phyloP scores from a whole-genome alignment of 1,140 invertebrate genomes.

The Bombus superbus region DNA sequence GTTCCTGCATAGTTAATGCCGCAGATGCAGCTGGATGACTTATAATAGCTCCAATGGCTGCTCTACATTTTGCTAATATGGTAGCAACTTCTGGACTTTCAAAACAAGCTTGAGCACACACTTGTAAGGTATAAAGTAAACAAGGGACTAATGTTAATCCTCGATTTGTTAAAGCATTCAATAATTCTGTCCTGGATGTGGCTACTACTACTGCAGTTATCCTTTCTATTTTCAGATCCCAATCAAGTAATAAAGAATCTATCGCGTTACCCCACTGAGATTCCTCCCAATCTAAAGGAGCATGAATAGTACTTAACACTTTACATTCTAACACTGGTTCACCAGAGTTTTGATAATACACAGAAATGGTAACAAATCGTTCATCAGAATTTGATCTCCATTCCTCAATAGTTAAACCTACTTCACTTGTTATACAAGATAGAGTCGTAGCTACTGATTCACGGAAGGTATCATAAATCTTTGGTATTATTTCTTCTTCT shows the following conservation, averaged over 20 bases:
- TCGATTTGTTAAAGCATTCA: conserved; percentile 74
- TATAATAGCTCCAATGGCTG: conserved; percentile 79
- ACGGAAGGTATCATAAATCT: conserved; percentile 80
- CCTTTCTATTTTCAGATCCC: conserved; percentile 78
- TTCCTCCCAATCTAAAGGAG: conserved; percentile 76
- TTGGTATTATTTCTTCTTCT: conserved; percentile 83
- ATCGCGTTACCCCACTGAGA: conserved; percentile 78
- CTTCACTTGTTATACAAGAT: conserved; percentile 71
- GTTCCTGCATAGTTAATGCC: conserved; percentile 80
- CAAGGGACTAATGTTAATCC: conserved; percentile 81
- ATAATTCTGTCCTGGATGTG: conserved; percentile 75
- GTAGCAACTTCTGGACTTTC: conserved; percentile 76
- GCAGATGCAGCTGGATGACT: conserved; percentile 73
- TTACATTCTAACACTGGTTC: conserved; percentile 77
- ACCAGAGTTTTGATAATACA: conserved; percentile 81
- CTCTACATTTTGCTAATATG: conserved; percentile 81
- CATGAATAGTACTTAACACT: conserved; percentile 77
- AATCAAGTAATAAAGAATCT: conserved; percentile 80
- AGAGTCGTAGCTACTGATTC: conserved; percentile 76
- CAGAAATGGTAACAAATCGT: conserved; percentile 79
- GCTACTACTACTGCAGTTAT: conserved; percentile 82
- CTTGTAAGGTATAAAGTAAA: conserved; percentile 81
- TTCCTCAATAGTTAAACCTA: conserved; percentile 82
- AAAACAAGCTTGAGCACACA: conserved; percentile 82
- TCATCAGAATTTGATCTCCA: conserved; percentile 81